These are phyloP conservation scores for Paguma larvata DNA, from an alignment of 2,797 vertebrate species.

Conservation along the genomic window DNA sequence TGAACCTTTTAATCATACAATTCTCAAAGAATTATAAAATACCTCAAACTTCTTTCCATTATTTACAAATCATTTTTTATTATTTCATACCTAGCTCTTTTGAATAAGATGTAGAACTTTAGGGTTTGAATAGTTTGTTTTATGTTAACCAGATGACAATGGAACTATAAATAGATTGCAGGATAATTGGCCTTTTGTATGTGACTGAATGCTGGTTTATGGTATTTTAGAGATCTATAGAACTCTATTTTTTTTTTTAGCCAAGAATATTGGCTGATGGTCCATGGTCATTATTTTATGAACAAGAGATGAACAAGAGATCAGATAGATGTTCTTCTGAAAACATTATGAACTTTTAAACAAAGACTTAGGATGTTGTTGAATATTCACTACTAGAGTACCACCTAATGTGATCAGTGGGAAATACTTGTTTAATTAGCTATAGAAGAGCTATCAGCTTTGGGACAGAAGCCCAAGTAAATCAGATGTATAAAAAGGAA, in stretches of 20 bases:
- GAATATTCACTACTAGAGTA: not conserved
- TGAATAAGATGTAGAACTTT: not conserved
- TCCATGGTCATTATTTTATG: not conserved
- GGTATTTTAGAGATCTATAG: not conserved
- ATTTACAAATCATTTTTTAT: constrained; percentile 12
- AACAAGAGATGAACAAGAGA: not conserved
- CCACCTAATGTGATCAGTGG: not conserved
- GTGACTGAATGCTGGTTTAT: not conserved
- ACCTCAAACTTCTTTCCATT: not conserved
- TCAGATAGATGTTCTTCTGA: constrained; percentile 10
- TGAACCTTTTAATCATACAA: not conserved
- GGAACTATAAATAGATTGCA: not conserved
- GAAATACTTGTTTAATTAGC: not conserved
- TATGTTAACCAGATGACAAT: not conserved
- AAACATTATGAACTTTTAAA: constrained; percentile 42
- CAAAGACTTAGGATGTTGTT: not conserved
- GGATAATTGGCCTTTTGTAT: not conserved
- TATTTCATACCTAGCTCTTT: not conserved
- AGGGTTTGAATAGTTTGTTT: constrained; percentile 16
- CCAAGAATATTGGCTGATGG: not conserved
- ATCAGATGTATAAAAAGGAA: not conserved
- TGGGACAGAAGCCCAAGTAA: not conserved
- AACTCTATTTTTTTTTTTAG: not conserved
- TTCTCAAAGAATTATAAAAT: constrained; percentile 38
- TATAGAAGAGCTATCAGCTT: not conserved